Conservation (phyloP, 2,113 vertebrate species). For the Seriola quinqueradiata region DNA sequence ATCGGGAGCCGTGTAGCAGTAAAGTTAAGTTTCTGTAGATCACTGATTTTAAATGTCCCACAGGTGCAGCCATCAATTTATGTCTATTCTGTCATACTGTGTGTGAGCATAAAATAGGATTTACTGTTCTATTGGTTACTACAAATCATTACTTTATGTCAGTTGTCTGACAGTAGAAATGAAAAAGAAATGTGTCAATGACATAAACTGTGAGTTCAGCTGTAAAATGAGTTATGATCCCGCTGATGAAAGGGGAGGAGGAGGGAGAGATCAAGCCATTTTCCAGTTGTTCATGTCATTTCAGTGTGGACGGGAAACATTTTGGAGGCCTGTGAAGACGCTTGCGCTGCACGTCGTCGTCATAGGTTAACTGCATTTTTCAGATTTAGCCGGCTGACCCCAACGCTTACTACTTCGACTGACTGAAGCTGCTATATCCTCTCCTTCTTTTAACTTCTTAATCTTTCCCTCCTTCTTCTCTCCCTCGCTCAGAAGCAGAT, state of each 20-base stretch:
- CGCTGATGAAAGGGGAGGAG: background rate
- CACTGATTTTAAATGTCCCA: too few species aligned
- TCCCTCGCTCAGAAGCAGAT: constrained; percentile 57
- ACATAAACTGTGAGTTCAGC: background rate
- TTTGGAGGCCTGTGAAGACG: background rate
- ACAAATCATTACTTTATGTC: too few species aligned
- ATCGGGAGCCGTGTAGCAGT: too few species aligned
- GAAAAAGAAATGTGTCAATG: too few species aligned
- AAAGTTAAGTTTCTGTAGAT: too few species aligned
- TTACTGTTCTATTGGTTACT: background rate
- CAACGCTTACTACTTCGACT: background rate
- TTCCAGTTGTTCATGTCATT: background rate
- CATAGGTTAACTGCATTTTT: background rate
- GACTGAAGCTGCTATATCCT: background rate
- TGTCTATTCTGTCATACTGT: background rate
- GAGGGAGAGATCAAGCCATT: background rate
- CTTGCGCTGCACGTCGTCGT: too few species aligned
- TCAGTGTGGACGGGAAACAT: background rate
- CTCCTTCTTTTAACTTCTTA: background rate
- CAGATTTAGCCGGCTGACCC: background rate
- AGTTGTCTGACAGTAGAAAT: too few species aligned
- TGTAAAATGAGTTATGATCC: background rate
- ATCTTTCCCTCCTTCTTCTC: constrained; percentile 14
- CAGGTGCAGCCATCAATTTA: background rate
- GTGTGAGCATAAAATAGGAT: background rate